Conservation (phyloP, 2,888 invertebrate species). For the Oasisia sp. region DNA sequence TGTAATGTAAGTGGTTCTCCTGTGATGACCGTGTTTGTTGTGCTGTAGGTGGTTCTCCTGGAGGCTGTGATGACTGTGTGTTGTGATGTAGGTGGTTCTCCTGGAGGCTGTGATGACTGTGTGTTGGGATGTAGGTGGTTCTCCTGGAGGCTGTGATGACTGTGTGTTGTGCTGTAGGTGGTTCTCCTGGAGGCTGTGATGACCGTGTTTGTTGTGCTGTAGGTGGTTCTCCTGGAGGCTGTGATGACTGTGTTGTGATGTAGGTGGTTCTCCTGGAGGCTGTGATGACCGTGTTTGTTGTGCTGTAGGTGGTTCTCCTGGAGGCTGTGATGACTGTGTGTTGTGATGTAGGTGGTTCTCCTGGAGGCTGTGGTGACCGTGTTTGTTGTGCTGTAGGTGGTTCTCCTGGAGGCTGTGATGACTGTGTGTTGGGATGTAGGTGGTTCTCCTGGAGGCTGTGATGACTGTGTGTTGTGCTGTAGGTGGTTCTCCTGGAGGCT, state of each 20-base stretch:
- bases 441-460: conserved; percentile 69
- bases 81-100: conserved; percentile 74
- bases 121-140: conserved; percentile 74
- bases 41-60: conserved; percentile 74
- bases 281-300: not conserved
- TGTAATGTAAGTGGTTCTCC: conserved; percentile 89
- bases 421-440: conserved; percentile 81
- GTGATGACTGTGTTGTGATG: conserved; percentile 40
- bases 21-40: conserved; percentile 87
- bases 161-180: conserved; percentile 73
- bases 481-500: conserved; percentile 73
- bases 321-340: not conserved
- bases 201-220: conserved; percentile 48
- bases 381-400: conserved; percentile 75
- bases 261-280: conserved; percentile 74
- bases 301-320: conserved; percentile 74
- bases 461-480: conserved; percentile 48
- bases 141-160: not conserved
- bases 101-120: not conserved
- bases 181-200: conserved; percentile 57
- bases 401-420: conserved; percentile 82
- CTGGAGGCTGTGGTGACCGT: not conserved
- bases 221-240: conserved; percentile 73
- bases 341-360: conserved; percentile 74
- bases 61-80: not conserved